A percentile compares a stretch with the other conserved stretches of the same genome.
These are phyloP conservation scores for Monochamus alternatus DNA, from an alignment of 2,888 invertebrate genomes.

Conservation along the genomic window DNA sequence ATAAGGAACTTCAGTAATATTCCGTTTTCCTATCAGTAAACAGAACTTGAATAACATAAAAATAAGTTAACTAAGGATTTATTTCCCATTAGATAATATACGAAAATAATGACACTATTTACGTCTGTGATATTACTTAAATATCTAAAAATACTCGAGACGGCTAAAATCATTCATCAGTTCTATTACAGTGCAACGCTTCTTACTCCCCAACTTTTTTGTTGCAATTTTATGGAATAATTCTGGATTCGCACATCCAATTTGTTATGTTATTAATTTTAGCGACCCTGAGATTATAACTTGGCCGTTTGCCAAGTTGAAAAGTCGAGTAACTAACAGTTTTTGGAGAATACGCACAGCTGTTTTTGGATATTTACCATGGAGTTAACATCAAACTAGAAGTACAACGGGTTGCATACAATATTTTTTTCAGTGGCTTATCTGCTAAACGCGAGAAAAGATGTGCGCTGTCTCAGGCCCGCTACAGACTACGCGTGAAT, in stretches of 20 bases:
- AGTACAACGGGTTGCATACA: too few relatives aligned
- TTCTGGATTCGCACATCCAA: background rate
- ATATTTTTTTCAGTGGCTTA: too few relatives aligned
- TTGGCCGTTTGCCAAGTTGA: background rate
- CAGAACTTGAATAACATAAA: background rate
- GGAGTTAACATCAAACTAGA: too few relatives aligned
- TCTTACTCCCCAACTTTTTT: background rate
- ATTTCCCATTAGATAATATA: conserved; percentile 3
- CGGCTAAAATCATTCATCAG: background rate
- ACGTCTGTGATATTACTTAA: conserved; percentile 3
- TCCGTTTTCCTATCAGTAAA: too few relatives aligned
- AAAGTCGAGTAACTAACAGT: background rate
- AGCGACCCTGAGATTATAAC: background rate
- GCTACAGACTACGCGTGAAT: too few relatives aligned
- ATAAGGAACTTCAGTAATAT: too few relatives aligned
- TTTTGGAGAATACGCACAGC: too few relatives aligned
- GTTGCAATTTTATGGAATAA: background rate
- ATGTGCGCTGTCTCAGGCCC: too few relatives aligned
- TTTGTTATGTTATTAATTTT: background rate
- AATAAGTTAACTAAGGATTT: background rate
- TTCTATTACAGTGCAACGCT: background rate
- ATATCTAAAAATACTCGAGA: conserved; percentile 3
- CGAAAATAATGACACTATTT: conserved; percentile 7
- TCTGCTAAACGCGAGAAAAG: too few relatives aligned
- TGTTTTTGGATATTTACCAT: too few relatives aligned